These are phyloP conservation scores for Sigmodon hispidus DNA, from an alignment of 2,113 vertebrate genomes.

Conservation along the genomic window DNA sequence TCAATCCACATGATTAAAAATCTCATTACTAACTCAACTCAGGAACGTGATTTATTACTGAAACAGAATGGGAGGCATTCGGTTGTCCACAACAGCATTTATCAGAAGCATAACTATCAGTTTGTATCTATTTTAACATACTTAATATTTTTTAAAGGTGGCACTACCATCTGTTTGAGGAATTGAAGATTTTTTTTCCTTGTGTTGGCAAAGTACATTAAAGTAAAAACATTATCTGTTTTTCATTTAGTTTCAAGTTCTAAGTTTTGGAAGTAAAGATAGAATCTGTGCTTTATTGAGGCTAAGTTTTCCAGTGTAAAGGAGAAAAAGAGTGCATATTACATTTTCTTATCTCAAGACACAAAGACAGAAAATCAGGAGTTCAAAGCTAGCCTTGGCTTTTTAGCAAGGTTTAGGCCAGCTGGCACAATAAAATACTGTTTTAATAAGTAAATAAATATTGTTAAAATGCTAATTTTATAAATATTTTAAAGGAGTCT, in stretches of 20 bases:
- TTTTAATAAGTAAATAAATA: background rate
- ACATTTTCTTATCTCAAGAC: background rate
- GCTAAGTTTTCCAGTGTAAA: slow-evolving; percentile 10
- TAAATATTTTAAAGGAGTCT: background rate
- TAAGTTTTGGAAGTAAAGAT: slow-evolving; percentile 62
- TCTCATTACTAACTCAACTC: slow-evolving; percentile 84
- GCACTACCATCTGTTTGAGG: slow-evolving; percentile 73
- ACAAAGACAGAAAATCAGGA: background rate
- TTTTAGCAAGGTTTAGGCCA: background rate
- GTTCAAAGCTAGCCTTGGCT: background rate
- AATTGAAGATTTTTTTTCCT: slow-evolving; percentile 63
- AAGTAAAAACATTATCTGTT: slow-evolving; percentile 68
- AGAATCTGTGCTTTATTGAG: slow-evolving; percentile 51
- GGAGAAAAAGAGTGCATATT: background rate
- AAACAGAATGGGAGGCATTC: slow-evolving; percentile 79
- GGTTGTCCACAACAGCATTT: slow-evolving; percentile 81
- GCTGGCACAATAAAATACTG: background rate
- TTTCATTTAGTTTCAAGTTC: slow-evolving; percentile 69
- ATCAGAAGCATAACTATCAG: slow-evolving; percentile 63
- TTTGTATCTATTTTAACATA: slow-evolving; percentile 73
- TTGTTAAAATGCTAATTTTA: background rate
- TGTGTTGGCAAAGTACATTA: slow-evolving; percentile 79
- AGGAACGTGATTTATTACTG: slow-evolving; percentile 84
- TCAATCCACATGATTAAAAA: slow-evolving; percentile 88
- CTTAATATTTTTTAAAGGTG: slow-evolving; percentile 82